A percentile compares a stretch with the other conserved stretches of the same genome.
Evolutionary conservation across 2,797 vertebrate genomes (phyloP).

Genomic region (Phrynocephalus guinanensis): DNA sequence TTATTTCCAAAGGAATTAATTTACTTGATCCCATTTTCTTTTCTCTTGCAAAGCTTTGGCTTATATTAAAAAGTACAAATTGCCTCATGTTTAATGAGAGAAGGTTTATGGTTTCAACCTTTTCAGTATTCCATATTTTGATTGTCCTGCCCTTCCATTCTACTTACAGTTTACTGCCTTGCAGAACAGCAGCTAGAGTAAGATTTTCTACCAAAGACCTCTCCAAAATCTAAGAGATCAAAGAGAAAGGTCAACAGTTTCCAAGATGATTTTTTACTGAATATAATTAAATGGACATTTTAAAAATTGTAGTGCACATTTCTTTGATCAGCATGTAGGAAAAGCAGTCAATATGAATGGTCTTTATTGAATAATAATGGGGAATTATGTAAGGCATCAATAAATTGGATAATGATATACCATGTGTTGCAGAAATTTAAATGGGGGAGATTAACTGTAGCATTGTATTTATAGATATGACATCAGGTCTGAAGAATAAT

Average conservation of each 20-base stretch:
- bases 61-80: slow-evolving; percentile 62
- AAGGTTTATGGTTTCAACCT: slow-evolving; percentile 69
- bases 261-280: background rate
- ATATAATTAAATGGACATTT: slow-evolving; percentile 1
- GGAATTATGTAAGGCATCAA: background rate
- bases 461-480: background rate
- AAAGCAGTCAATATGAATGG: background rate
- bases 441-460: background rate
- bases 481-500: background rate
- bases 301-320: background rate
- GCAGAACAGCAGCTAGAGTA: slow-evolving; percentile 42
- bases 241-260: slow-evolving; percentile 40
- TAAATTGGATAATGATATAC: background rate
- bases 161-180: slow-evolving; percentile 54
- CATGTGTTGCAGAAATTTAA: background rate
- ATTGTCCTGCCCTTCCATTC: slow-evolving; percentile 53
- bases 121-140: slow-evolving; percentile 62
- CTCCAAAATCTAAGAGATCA: slow-evolving; percentile 26
- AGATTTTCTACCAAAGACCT: slow-evolving; percentile 30
- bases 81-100: slow-evolving; percentile 54
- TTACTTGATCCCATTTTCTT: slow-evolving; percentile 26
- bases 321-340: background rate
- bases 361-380: slow-evolving; percentile 7
- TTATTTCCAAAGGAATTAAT: slow-evolving; percentile 23
- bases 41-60: slow-evolving; percentile 36